Base-by-base conservation (phyloP, 2,113 vertebrate species). In the Hemibagrus wyckioides region DNA sequence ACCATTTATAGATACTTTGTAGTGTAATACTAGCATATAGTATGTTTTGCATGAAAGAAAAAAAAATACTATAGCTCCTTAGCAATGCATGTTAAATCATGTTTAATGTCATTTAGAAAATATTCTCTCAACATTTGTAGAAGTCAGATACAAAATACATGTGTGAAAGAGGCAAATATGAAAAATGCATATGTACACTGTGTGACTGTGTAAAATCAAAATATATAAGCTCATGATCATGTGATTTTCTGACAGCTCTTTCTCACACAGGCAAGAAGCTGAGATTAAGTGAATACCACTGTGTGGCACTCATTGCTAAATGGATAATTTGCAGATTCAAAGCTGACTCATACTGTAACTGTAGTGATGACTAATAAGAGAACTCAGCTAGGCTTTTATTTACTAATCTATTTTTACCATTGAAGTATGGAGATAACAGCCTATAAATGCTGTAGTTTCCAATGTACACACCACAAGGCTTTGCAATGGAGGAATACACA, bases 291-390 rank as follows among this genome's bases (percentile, higher is more conserved):
- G 77, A 36, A 36, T 56, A 23, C 52, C 1, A 36, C 54, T n/a
- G 36, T 80, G 15, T 17, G 14, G 21, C 17, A 56, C 52, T 56
- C 10, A 36, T 7, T 56, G 50, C 17, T 36, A 56, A 79, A 1
- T 54, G 10, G 9, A 13, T 80, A 33, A 25, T 36, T 57, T 36
- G 50, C 30, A 80, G 77, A 54, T 36, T 36, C 52, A 10, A 33
- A 23, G 15, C 77, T 23, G 52, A 33, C 52, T 80, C 52, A 56
- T 23, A 36, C 0, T 6, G 50, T 36, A 21, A 80, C n/a, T 36
- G 21, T 54, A 54, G n/a, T 79, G 77, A 30, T 80, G 52, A 80
- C 77, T 80, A 36, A 80, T 80, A 80, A 52, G 28, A 54, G 7
- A 56, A 56, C 1, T 11, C 10, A 4, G 48, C 50, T 0, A 23